Evolutionary conservation across 1,140 invertebrate species (phyloP), one percentile per base, ranked within the genome.

Genomic region (Pseudomyrmex dendroicus): DNA sequence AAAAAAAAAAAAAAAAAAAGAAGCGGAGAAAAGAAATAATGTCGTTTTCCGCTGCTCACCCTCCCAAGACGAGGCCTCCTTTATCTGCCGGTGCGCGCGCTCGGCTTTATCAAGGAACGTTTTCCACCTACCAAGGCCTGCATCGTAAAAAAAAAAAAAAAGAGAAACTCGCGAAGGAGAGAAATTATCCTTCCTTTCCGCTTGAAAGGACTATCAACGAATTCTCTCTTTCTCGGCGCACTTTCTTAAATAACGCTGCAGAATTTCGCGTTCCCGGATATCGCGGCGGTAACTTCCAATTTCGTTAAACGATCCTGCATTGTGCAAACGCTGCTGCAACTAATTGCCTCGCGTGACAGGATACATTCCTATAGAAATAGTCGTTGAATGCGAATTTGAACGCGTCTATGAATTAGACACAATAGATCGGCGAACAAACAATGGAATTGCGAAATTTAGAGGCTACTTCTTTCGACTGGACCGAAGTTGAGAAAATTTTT

Each of bases 61-160:
- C 72, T 73, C 25, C 57, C 48, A 61, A 48, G 46, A 56, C 44
- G 48, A 22, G 35, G 35, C 57, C 54, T 35, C 22, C 44, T 86
- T 84, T 86, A 86, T 83, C 84, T 84, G 52, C n/a, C 22, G 25
- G 57, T 54, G 73, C 62, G 70, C 62, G 70, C 62, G 83, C 73
- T 84, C 66, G 66, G 68, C 74, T 84, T 86, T 86, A 86, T 86
- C 85, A 86, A 67, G 52, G 63, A 84, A 84, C 54, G 52, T 56
- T 86, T 72, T 74, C 68, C 59, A 62, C 35, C 66, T 50, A 50
- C 20, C 35, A 56, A 46, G 22, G 44, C n/a, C 54, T 2, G 73
- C 13, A 56, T 64, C 66, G 66, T 52, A 72, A 56, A 84, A 73
- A 67, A 35, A 64, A 83, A 35, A 15, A 7, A 0, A 35, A 0